Evolutionary conservation across 1,140 invertebrate species (phyloP), one percentile per base, ranked within the genome.

Genomic region (Drosophila arawakana): DNA sequence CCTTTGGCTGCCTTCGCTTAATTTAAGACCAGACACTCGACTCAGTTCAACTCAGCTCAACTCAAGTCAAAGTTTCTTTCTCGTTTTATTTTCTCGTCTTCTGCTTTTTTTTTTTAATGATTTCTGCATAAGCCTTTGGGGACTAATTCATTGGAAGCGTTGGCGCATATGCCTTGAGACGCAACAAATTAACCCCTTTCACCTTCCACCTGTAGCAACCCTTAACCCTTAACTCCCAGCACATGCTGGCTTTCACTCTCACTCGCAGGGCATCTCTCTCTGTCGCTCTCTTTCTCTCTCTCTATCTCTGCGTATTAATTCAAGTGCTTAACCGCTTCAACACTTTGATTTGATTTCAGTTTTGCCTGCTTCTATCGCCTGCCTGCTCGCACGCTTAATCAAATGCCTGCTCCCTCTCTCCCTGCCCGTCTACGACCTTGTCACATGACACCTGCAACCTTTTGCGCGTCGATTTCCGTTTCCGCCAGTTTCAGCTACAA

Each of bases 401-500:
- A 84, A 84, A 83, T 80, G 73, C 61, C 63, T 49, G 58, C 55
- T n/a, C 41, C 34, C 21, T 39, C 41, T 50, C 13, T 37, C 9
- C 52, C 65, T 61, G 18, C 35, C 49, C 25, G 39, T 60, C 55
- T 43, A 57, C 75, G 84, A 83, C 84, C 84, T 89, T 90, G 84
- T 73, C 85, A 81, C 65, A 79, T 90, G 85, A 89, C 85, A 89
- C 80, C 84, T 90, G 85, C 85, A 89, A 89, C 85, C 84, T 89
- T 88, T 85, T 81, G 72, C 84, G 80, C 80, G 84, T 89, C 84
- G 84, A 89, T 89, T 89, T 89, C 84, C 84, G 84, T 81, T 89
- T 89, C 84, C 84, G 77, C 73, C 80, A 75, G 74, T 85, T 84
- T 30, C 25, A 30, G 25, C 6, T 30, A 5, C 25, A 30, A 5